Base-by-base conservation (phyloP, 2,113 vertebrate genomes). In the Pristiophorus japonicus region DNA sequence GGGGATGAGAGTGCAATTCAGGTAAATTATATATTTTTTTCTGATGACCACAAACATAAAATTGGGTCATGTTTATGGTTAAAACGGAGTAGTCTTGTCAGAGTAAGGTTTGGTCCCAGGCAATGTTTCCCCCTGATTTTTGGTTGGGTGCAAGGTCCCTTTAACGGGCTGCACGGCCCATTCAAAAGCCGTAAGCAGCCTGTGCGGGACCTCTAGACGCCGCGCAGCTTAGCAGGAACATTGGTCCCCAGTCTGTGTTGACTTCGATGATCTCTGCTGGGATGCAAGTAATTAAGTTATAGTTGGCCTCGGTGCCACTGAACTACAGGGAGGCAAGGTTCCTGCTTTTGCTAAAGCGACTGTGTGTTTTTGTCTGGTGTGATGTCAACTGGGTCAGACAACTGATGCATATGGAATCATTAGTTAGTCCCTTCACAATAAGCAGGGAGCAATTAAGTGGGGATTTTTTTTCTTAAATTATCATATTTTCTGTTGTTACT, bases 1-100 rank as follows among this genome's bases (percentile, higher is more conserved):
- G 96, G 97, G 0, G 97, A 98, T 96, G 97, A 98, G 4, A 97
- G 97, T 96, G 96, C 96, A 11, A 97, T 97, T 5, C 97, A 97
- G 97, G 97, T 97, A 96, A 63, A 92, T 38, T 8, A n/a, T 30
- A 70, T 5, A 70, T 4, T 38, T n/a, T 62, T 62, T 91, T n/a
- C 59, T n/a, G 20, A 1, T 81, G n/a, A 38, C 18, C 16, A 38
- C 34, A 63, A 55, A 51, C n/a, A n/a, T 62, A 91, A 91, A 63
- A 63, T 63, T 92, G 59, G 18, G 16, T 42, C 18, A 10, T 20
- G 38, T 62, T 92, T 92, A 10, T 62, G 4, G 34, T 91, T 91
- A 38, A 22, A 91, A 91, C 34, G 22, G 30, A 59, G 87, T n/a
- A 55, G 11, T 18, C 87, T 45, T 45, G 38, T 90, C 87, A n/a